phyloP scores from a whole-genome alignment of 2,113 vertebrate species.

The Amblyopsis rosae region DNA sequence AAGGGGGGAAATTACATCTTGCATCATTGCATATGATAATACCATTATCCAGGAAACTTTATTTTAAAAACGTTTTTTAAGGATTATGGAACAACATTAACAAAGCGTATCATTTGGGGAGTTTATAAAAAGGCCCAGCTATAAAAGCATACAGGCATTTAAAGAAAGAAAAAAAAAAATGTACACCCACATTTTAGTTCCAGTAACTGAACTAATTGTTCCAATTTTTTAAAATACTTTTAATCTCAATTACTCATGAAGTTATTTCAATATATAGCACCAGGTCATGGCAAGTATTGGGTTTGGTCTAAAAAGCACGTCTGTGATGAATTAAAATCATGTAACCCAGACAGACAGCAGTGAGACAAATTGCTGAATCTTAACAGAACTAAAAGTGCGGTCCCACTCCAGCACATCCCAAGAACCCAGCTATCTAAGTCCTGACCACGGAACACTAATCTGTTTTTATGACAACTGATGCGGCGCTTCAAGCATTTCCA shows the following conservation, averaged over 20 bases:
- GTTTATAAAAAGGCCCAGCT: conserved; percentile 38
- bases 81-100: conserved; percentile 48
- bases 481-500: conserved; percentile 94
- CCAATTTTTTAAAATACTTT: conserved; percentile 60
- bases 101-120: conserved; percentile 61
- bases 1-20: conserved; percentile 23
- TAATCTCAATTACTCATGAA: conserved; percentile 67
- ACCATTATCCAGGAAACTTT: conserved; percentile 42
- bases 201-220: conserved; percentile 70
- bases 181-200: conserved; percentile 72
- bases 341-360: conserved; percentile 70
- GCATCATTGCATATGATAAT: conserved; percentile 47
- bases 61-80: conserved; percentile 52
- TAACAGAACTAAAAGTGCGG: conserved; percentile 80
- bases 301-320: conserved; percentile 76
- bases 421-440: conserved; percentile 68
- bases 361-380: conserved; percentile 77
- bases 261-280: conserved; percentile 77
- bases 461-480: conserved; percentile 84
- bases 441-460: conserved; percentile 62
- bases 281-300: conserved; percentile 76
- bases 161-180: conserved; percentile 50
- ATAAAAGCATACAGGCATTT: conserved; percentile 66
- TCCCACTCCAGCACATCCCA: conserved; percentile 75
- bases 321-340: conserved; percentile 72